Base-by-base conservation (phyloP, 2,113 vertebrate genomes). In the Nanger granti region DNA sequence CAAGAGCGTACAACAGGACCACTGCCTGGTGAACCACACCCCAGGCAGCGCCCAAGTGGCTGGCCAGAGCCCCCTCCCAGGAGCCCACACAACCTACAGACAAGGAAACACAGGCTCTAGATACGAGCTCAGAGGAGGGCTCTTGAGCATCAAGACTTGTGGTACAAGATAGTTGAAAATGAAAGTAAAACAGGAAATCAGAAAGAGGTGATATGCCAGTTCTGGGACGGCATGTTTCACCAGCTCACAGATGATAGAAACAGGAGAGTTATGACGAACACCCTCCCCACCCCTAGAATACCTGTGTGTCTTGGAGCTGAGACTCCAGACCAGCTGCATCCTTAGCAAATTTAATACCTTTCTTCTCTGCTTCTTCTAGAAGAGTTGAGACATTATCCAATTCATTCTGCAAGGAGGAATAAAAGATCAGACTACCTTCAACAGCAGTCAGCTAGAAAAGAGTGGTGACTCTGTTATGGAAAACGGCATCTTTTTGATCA, bases 351-450 rank as follows among this genome's bases (percentile, higher is more conserved):
- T 99, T 99, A 87, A 99, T 99, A 8, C 99, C 99, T 97, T 99
- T 99, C 98, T 99, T 99, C 98, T 99, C 99, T 0, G 99, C 99
- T 97, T 99, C 99, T 98, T 99, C 99, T 98, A 99, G 98, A 91
- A 99, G 98, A 76, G 99, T 88, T 1, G 99, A 99, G 64, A 99
- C 99, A 2, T 99, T 99, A 96, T 99, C 99, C 98, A 99, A 93
- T 94, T 99, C 99, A 60, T 99, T 99, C 99, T 99, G 97, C n/a
- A 98, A 97, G 96, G 89, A 84, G 29, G 55, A 96, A 37, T 29
- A 31, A 47, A 89, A 79, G 82, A 82, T 79, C 62, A n/a, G 37
- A 86, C 69, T 86, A 11, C 62, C 26, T 20, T 84, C 14, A 52
- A 60, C 15, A 60, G 79, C n/a, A 66, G 94, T 62, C 17, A 60